phyloP scores from a whole-genome alignment of 1,140 invertebrate genomes.

The Drosophila paulistorum region DNA sequence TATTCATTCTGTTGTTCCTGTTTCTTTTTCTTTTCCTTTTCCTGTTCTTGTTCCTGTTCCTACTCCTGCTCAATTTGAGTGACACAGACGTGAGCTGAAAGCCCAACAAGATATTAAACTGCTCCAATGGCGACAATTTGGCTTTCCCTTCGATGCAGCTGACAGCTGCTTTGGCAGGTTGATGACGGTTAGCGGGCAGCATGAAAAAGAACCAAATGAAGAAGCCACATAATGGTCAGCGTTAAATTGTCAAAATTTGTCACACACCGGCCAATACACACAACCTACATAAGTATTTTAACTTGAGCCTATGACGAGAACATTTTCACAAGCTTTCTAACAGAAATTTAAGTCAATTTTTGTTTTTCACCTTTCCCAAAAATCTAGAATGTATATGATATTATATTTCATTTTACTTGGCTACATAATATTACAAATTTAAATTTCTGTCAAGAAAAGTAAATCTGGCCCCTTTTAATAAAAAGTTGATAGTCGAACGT shows the following conservation, averaged over 20 bases:
- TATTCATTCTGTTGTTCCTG: background rate
- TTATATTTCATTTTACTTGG: no score
- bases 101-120: constrained; percentile 57
- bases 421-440: no score
- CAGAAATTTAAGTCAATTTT: no score
- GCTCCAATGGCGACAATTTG: constrained; percentile 28
- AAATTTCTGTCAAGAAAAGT: no score
- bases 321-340: no score
- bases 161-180: constrained; percentile 25
- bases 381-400: no score
- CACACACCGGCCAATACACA: constrained; percentile 32
- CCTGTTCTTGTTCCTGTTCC: background rate
- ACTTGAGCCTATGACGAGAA: background rate
- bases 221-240: constrained; percentile 20
- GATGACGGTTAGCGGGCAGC: constrained; percentile 2
- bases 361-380: no score
- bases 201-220: background rate
- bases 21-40: background rate
- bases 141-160: constrained; percentile 27
- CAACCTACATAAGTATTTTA: constrained; percentile 1
- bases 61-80: constrained; percentile 33
- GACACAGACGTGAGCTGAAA: constrained; percentile 55
- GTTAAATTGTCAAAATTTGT: constrained; percentile 60
- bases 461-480: no score
- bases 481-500: no score